These are phyloP conservation scores for Oreochromis mossambicus DNA, from an alignment of 2,797 vertebrate genomes.

Conservation along the genomic window DNA sequence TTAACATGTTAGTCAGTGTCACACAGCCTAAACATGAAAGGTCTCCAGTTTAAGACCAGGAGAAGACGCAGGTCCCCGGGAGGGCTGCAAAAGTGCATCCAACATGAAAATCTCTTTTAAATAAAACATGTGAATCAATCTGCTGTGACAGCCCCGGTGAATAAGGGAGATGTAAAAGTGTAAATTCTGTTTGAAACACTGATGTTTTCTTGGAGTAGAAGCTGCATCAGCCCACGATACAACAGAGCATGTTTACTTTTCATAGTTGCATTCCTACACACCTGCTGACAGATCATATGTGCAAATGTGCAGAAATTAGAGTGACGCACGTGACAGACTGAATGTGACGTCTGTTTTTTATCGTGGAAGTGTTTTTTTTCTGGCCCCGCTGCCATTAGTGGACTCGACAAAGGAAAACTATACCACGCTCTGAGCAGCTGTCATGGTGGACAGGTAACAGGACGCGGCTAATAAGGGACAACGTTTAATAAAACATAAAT, in stretches of 20 bases:
- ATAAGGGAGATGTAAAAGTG: not conserved
- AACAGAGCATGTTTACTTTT: not conserved
- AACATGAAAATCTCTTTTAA: not conserved
- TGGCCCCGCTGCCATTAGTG: not conserved
- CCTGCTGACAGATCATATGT: not conserved
- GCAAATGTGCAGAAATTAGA: fast-evolving
- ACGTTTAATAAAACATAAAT: not conserved
- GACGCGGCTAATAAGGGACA: not conserved
- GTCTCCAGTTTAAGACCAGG: not conserved
- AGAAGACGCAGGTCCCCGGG: fast-evolving
- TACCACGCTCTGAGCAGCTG: fast-evolving
- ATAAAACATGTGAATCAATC: not conserved
- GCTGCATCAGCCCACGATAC: not conserved
- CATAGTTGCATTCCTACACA: not conserved
- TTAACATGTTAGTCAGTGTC: not conserved
- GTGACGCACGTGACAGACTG: not conserved
- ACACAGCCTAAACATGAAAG: not conserved
- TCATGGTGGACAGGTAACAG: not conserved
- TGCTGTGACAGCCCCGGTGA: not conserved
- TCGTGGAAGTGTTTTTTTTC: fast-evolving
- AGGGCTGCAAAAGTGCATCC: not conserved
- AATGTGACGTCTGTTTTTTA: not conserved
- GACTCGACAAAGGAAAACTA: not conserved
- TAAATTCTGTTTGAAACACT: not conserved
- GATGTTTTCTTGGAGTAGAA: not conserved